Conservation (phyloP, 2,888 invertebrate genomes). For the Orthosia gracilis region DNA sequence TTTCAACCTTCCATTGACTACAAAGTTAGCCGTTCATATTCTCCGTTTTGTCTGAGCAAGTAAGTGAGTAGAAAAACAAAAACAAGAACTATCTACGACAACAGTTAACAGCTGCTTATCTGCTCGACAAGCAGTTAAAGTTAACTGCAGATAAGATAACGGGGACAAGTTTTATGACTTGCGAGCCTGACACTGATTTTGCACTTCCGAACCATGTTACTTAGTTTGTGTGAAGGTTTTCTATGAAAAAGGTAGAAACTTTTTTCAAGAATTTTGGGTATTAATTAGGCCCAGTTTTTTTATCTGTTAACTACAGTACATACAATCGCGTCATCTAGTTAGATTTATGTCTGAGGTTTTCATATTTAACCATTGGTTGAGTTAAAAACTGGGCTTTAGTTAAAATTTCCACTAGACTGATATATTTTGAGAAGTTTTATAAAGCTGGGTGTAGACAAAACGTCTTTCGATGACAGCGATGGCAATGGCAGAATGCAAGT, state of each 20-base stretch:
- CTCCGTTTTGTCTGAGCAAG: background rate
- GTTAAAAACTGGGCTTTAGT: too few relatives aligned
- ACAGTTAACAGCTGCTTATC: conserved; percentile 41
- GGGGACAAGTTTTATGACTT: conserved; percentile 31
- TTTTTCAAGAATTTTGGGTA: background rate
- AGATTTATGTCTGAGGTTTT: too few relatives aligned
- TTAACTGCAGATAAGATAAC: conserved; percentile 44
- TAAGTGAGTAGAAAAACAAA: conserved; percentile 27
- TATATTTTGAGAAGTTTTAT: background rate
- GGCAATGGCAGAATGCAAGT: too few relatives aligned
- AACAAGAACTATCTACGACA: conserved; percentile 17
- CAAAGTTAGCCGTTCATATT: background rate
- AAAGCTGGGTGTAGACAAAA: background rate
- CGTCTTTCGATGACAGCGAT: too few relatives aligned
- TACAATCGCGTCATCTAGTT: too few relatives aligned
- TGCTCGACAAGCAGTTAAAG: conserved; percentile 35
- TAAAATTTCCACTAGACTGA: background rate
- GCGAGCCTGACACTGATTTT: conserved; percentile 24
- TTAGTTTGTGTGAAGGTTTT: background rate
- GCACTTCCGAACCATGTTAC: conserved; percentile 16
- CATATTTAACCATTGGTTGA: too few relatives aligned
- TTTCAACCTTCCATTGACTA: conserved; percentile 5
- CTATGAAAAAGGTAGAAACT: background rate
- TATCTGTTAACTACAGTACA: too few relatives aligned
- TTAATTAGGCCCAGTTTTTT: too few relatives aligned